These are phyloP conservation scores for Xyrichtys novacula DNA, from an alignment of 2,797 vertebrate species.

Conservation along the genomic window DNA sequence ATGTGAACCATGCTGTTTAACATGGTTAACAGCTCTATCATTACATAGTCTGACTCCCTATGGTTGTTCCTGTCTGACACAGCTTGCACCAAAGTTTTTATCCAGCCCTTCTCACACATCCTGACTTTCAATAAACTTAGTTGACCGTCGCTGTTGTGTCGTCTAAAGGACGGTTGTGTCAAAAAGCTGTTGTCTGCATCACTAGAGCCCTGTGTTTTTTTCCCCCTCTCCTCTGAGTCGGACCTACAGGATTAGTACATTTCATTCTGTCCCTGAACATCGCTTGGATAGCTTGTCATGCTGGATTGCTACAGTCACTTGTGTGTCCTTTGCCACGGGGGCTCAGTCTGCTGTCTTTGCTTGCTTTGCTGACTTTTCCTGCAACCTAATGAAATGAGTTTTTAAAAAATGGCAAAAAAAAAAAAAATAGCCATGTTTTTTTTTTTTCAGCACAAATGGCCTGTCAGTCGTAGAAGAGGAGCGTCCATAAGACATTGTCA, in stretches of 20 bases:
- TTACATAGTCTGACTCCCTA: neutral
- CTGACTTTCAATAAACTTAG: neutral
- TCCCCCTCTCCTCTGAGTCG: neutral
- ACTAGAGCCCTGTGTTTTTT: neutral
- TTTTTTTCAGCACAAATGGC: neutral
- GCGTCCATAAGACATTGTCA: constrained; percentile 7
- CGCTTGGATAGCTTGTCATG: constrained; percentile 14
- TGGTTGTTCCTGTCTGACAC: neutral
- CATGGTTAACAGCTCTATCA: neutral
- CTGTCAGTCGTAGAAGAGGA: neutral
- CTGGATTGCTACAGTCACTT: constrained; percentile 20
- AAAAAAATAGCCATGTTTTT: neutral
- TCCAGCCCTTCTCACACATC: no score
- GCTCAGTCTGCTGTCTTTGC: constrained; percentile 16
- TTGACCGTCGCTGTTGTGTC: neutral
- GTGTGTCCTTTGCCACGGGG: neutral
- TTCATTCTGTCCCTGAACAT: constrained; percentile 6
- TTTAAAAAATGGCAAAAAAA: neutral
- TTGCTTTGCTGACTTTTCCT: constrained; percentile 27
- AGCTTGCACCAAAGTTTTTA: neutral
- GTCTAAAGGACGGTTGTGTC: neutral
- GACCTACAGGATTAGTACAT: constrained; percentile 17
- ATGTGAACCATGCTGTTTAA: neutral
- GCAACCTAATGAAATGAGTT: constrained; percentile 22
- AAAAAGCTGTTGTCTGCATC: neutral